Base-by-base conservation (phyloP, 2,113 vertebrate genomes). In the Sterrhoptilus dennistouni region DNA sequence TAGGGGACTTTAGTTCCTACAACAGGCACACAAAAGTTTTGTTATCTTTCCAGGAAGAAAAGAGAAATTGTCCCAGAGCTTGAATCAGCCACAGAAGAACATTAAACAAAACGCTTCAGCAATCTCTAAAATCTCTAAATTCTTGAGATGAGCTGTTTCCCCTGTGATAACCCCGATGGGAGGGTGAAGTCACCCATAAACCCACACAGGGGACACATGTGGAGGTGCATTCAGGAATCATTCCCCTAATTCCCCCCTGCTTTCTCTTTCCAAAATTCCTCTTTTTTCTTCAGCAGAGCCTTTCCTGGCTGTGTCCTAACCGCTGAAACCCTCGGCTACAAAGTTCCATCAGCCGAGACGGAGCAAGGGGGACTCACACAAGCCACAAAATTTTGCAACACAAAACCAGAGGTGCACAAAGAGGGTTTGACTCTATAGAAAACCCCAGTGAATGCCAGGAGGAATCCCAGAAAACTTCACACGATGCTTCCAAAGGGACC, bases 351-450 rank as follows among this genome's bases (percentile, higher is more conserved):
- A 15, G 33, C 90, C 90, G 14, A 53, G 87, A 66, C 11, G 71
- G 74, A 83, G 82, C 21, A 63, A 72, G 90, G 71, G 79, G 8
- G 92, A 31, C 93, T 90, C 92, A 5, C 92, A 57, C 83, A 65
- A 78, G 78, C 85, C 6, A 59, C 88, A 28, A 9, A 90, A 81
- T 80, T 92, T 92, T 87, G 93, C 96, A 90, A 90, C 79, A 81
- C 95, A 94, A 93, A 96, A 85, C 90, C 87, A 52, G 38, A 11
- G 71, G 68, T 12, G 56, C 20, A 91, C 93, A 94, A 83, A 95
- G 95, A 71, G 50, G n/a, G 6, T 49, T 64, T 71, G 3, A 85
- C 92, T 93, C 92, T 86, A 54, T 92, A 83, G 92, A 89, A 92
- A 95, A 77, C 11, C 42, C 2, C 64, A 8, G 52, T 71, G 94